These are phyloP conservation scores for Strigamia transsilvanica DNA, from an alignment of 2,888 invertebrate genomes.

Conservation along the genomic window DNA sequence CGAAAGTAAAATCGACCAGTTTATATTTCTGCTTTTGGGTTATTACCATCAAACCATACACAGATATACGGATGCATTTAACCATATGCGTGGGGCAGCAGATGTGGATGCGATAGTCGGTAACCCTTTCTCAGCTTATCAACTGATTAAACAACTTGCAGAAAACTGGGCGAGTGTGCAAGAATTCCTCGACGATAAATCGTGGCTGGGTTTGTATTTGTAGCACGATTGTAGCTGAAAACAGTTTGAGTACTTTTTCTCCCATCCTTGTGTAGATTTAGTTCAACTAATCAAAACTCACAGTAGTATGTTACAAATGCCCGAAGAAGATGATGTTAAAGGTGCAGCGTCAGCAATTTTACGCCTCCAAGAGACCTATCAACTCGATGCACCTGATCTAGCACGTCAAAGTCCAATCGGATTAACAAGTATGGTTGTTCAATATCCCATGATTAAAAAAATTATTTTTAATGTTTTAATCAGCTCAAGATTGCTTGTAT, in stretches of 20 bases:
- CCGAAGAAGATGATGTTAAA: slow-evolving; percentile 60
- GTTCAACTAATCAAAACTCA: not conserved
- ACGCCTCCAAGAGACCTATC: slow-evolving; percentile 61
- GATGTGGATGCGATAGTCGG: slow-evolving; percentile 58
- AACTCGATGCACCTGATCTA: slow-evolving; percentile 60
- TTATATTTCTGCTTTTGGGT: not conserved
- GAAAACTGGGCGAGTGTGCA: not conserved
- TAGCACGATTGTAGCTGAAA: too few species aligned
- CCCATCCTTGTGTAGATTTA: too few species aligned
- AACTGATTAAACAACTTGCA: not conserved
- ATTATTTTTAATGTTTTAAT: not conserved
- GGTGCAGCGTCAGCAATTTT: slow-evolving; percentile 62
- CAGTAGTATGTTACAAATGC: slow-evolving; percentile 55
- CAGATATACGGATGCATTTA: slow-evolving; percentile 52
- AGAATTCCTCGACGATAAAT: not conserved
- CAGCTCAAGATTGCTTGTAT: slow-evolving; percentile 63
- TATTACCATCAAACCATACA: too few species aligned
- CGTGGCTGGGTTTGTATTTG: not conserved
- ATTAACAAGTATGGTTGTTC: slow-evolving; percentile 42
- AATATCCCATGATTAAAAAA: not conserved
- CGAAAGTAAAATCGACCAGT: not conserved
- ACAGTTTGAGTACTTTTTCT: too few species aligned
- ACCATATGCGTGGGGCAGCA: slow-evolving; percentile 52
- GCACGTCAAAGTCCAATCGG: slow-evolving; percentile 56
- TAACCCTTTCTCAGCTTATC: slow-evolving; percentile 60